phyloP scores from a whole-genome alignment of 2,113 vertebrate species.

The Pycnonotus jocosus region DNA sequence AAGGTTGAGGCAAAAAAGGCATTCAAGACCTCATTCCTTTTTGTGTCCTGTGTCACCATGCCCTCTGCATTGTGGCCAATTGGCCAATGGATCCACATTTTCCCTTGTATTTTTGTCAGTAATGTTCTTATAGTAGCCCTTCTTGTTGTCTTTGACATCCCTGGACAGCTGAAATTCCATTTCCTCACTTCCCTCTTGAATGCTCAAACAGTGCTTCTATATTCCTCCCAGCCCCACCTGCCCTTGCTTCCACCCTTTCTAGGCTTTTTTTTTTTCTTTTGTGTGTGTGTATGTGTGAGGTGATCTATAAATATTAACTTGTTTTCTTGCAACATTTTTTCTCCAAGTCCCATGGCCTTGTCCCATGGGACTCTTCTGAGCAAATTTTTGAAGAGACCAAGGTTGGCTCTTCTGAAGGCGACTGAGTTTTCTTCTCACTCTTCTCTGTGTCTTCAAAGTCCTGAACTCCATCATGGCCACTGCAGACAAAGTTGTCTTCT shows the following conservation, averaged over 20 bases:
- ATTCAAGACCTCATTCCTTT: neutral
- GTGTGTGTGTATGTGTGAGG: neutral
- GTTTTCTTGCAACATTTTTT: neutral
- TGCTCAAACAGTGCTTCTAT: neutral
- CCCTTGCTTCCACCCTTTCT: neutral
- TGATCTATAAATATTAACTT: neutral
- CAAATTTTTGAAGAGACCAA: neutral
- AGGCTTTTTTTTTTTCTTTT: neutral
- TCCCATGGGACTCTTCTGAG: neutral
- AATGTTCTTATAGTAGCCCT: neutral
- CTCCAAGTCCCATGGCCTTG: neutral
- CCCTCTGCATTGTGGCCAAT: neutral
- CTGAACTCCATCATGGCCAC: neutral
- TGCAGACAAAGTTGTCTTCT: neutral
- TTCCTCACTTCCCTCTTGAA: neutral
- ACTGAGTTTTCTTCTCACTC: neutral
- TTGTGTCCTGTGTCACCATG: neutral
- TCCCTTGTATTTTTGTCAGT: neutral
- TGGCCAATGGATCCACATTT: neutral
- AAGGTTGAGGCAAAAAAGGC: neutral
- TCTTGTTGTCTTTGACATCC: neutral
- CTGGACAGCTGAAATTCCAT: neutral
- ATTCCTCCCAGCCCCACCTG: neutral
- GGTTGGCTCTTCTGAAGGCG: neutral
- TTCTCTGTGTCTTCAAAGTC: neutral